phyloP scores from a whole-genome alignment of 2,797 vertebrate species.

The Echiichthys vipera region DNA sequence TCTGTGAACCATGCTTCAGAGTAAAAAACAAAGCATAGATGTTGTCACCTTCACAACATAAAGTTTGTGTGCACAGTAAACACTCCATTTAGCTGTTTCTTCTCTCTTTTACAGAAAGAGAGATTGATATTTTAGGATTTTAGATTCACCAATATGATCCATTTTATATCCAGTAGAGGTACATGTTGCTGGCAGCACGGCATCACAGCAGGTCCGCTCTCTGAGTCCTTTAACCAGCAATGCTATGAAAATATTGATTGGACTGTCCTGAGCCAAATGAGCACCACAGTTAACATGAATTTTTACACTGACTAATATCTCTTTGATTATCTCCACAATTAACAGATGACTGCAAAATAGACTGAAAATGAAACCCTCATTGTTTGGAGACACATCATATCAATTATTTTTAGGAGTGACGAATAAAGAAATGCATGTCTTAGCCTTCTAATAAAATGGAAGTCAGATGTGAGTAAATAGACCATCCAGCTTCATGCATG shows the following conservation, averaged over 20 bases:
- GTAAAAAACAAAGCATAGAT: background rate
- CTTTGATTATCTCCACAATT: background rate
- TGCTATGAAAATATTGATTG: background rate
- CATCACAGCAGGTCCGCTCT: background rate
- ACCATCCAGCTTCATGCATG: constrained; percentile 8
- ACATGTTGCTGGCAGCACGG: background rate
- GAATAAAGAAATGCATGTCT: constrained; percentile 13
- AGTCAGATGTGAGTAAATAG: constrained; percentile 11
- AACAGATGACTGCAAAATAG: background rate
- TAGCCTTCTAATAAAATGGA: constrained; percentile 7
- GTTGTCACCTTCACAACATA: background rate
- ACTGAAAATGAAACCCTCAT: constrained; percentile 4
- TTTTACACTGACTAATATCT: background rate
- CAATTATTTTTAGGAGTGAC: background rate
- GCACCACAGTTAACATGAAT: background rate
- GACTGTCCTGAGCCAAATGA: constrained; percentile 10
- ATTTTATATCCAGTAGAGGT: background rate
- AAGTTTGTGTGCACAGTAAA: background rate
- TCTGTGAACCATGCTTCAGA: background rate
- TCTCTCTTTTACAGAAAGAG: background rate
- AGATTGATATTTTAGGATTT: background rate
- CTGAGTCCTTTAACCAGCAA: background rate
- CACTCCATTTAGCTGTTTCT: too few relatives aligned
- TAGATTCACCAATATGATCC: too few relatives aligned
- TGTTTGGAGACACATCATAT: background rate